Evolutionary conservation across 1,140 invertebrate species (phyloP).

Genomic region (Manduca sexta): DNA sequence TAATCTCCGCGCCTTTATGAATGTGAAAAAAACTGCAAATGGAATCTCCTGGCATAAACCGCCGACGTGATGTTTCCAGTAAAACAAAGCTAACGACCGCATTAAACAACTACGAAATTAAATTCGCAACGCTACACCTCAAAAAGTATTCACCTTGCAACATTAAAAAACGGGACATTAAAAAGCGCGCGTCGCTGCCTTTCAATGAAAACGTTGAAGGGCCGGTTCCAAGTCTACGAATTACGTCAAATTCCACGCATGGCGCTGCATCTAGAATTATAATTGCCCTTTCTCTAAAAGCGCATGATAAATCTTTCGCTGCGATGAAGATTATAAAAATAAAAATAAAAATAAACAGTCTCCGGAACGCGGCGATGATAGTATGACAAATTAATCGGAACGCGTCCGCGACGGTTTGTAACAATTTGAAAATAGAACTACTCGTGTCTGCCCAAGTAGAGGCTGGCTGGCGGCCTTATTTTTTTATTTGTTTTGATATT

Average conservation of each 20-base stretch:
- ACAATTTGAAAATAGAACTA: constrained; percentile 38
- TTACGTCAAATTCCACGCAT: constrained; percentile 20
- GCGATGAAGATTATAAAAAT: constrained; percentile 26
- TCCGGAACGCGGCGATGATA: constrained; percentile 23
- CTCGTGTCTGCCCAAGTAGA: constrained; percentile 6
- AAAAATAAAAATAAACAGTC: constrained; percentile 38
- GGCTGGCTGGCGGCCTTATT: not conserved
- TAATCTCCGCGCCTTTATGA: too few relatives aligned
- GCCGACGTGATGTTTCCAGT: too few relatives aligned
- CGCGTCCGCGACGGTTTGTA: constrained; percentile 26
- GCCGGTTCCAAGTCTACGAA: constrained; percentile 6
- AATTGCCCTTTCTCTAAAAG: constrained; percentile 17
- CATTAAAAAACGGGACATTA: too few relatives aligned
- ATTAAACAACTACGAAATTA: too few relatives aligned
- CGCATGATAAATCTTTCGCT: constrained; percentile 31
- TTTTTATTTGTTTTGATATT: not conserved
- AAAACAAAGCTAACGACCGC: too few relatives aligned
- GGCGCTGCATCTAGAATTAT: constrained; percentile 17
- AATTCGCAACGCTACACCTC: too few relatives aligned
- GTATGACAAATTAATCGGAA: constrained; percentile 45
- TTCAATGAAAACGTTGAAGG: constrained; percentile 7
- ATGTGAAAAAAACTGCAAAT: too few relatives aligned
- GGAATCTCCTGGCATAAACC: too few relatives aligned
- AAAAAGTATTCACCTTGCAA: too few relatives aligned
- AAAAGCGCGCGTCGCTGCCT: too few relatives aligned